phyloP scores from a whole-genome alignment of 2,888 invertebrate genomes.

The Ornithoptera alexandrae region DNA sequence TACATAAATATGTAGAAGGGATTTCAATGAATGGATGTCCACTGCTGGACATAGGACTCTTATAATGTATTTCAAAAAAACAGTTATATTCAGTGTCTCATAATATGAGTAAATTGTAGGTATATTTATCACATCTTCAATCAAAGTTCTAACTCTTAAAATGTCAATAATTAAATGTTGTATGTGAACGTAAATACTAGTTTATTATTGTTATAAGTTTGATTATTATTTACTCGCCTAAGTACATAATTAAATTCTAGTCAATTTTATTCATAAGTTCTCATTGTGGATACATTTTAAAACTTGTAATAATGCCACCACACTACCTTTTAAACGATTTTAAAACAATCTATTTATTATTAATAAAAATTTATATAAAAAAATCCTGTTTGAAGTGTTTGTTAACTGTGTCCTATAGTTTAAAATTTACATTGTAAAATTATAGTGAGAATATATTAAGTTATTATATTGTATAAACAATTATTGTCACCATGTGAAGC shows the following conservation, averaged over 20 bases:
- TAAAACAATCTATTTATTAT: slow-evolving; percentile 14
- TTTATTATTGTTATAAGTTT: neutral
- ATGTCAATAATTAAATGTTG: slow-evolving; percentile 1
- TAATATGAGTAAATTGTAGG: no score
- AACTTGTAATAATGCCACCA: slow-evolving; percentile 22
- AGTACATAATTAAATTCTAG: slow-evolving; percentile 63
- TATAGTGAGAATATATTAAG: slow-evolving; percentile 47
- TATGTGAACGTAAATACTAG: no score
- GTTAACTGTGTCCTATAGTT: slow-evolving; percentile 19
- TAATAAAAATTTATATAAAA: slow-evolving; percentile 6
- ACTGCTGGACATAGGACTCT: no score
- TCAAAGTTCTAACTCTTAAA: no score
- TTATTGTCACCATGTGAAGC: slow-evolving; percentile 10
- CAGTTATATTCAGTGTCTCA: no score
- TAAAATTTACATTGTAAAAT: slow-evolving; percentile 35
- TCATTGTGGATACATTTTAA: slow-evolving; percentile 28
- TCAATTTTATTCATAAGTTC: slow-evolving; percentile 54
- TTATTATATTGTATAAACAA: slow-evolving; percentile 25
- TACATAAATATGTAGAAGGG: slow-evolving; percentile 3
- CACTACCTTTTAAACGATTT: slow-evolving; percentile 15
- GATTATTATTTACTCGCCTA: slow-evolving; percentile 45
- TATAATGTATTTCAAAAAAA: no score
- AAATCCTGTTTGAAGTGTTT: slow-evolving; percentile 3
- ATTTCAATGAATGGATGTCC: neutral
- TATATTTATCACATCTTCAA: no score